A percentile compares a stretch with the other conserved stretches of the same genome.
Conservation (phyloP, 2,797 vertebrate species). For the Karalla daura region DNA sequence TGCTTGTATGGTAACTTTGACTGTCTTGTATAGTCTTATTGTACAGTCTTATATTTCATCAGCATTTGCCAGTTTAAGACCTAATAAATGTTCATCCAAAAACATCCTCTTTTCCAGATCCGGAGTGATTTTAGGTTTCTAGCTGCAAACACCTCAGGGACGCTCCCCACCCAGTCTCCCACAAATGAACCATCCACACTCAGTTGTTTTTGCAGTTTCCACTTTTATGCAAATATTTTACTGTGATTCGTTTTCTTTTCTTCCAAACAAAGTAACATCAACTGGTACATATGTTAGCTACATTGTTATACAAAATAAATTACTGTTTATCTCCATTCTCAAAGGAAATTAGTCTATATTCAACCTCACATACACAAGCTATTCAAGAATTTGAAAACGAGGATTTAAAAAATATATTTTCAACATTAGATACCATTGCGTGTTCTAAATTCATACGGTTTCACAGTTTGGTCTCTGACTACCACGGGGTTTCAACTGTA, state of each 20-base stretch:
- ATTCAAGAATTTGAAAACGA: constrained; percentile 2
- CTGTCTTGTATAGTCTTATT: too few species aligned
- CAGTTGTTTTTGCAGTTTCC: neutral
- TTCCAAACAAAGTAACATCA: too few species aligned
- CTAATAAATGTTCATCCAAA: neutral
- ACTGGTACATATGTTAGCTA: too few species aligned
- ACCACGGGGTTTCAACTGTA: neutral
- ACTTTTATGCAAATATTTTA: neutral
- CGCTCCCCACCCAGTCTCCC: neutral
- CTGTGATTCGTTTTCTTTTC: too few species aligned
- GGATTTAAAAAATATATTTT: constrained; percentile 29
- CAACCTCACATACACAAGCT: neutral
- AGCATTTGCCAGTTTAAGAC: too few species aligned
- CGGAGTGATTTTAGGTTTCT: neutral
- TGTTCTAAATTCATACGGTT: neutral
- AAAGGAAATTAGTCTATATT: neutral
- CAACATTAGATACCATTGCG: neutral
- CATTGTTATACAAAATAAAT: too few species aligned
- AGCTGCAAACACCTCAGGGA: constrained; percentile 5
- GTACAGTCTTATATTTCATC: too few species aligned
- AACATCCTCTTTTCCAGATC: neutral
- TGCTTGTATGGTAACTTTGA: too few species aligned
- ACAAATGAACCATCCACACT: neutral
- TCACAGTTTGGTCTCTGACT: constrained; percentile 18
- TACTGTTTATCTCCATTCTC: neutral